Percentiles rank a stretch among this genome's conserved stretches.
phyloP scores from a whole-genome alignment of 1,140 invertebrate genomes.

The Bombus superbus region DNA sequence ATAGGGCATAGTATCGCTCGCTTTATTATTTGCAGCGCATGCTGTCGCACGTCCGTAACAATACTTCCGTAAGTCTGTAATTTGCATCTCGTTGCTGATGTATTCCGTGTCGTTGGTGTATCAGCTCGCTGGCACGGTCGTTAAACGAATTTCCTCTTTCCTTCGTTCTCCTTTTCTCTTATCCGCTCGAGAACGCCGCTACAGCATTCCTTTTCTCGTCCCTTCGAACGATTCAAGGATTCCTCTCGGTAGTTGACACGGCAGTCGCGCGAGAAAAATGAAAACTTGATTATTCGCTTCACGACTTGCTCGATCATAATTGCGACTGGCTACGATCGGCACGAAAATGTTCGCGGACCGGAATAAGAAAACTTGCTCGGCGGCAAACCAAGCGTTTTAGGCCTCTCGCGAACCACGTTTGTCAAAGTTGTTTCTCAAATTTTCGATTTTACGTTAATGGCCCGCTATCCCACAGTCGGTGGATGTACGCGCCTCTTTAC shows the following conservation, averaged over 20 bases:
- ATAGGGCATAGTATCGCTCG: not conserved
- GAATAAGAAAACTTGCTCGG: not conserved
- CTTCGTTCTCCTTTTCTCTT: not conserved
- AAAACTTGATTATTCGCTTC: conserved; percentile 64
- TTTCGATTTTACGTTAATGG: not conserved
- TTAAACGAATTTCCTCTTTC: conserved; percentile 66
- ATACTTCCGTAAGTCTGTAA: conserved; percentile 69
- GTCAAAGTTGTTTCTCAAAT: not conserved
- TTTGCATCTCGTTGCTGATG: conserved; percentile 70
- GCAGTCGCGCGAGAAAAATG: conserved; percentile 47
- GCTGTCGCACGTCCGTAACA: conserved; percentile 65
- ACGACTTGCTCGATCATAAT: conserved; percentile 59
- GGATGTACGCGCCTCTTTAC: not conserved
- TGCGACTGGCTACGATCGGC: conserved; percentile 21
- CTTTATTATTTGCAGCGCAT: conserved; percentile 67
- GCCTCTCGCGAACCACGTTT: too few relatives aligned
- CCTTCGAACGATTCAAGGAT: conserved; percentile 27
- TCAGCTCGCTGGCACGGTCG: conserved; percentile 59
- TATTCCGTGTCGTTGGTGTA: conserved; percentile 69
- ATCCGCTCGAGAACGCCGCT: conserved; percentile 4
- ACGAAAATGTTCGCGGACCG: not conserved
- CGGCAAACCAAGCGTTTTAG: not conserved
- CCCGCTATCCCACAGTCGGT: not conserved
- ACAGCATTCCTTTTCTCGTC: conserved; percentile 15
- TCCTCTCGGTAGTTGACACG: conserved; percentile 52